These are phyloP conservation scores for Fragum sueziense DNA, from an alignment of 2,888 invertebrate species.

Conservation along the genomic window DNA sequence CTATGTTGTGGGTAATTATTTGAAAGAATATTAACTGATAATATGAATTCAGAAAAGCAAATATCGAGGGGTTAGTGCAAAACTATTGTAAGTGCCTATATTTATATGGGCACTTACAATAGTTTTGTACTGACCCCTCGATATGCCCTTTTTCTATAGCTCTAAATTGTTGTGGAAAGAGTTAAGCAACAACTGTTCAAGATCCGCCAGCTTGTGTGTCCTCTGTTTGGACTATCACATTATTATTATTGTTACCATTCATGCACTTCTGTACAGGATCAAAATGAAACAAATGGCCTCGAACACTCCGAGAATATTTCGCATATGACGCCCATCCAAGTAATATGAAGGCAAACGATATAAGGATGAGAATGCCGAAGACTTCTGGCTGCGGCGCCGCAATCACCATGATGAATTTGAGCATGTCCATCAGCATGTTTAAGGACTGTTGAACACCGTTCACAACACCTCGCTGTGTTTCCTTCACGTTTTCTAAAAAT, in stretches of 20 bases:
- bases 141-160: too few relatives aligned
- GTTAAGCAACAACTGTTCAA: too few relatives aligned
- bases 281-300: conserved; percentile 74
- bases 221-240: background rate
- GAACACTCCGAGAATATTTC: conserved; percentile 66
- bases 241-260: conserved; percentile 9
- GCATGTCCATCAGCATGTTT: conserved; percentile 83
- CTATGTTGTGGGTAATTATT: too few relatives aligned
- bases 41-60: too few relatives aligned
- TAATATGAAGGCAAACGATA: conserved; percentile 81
- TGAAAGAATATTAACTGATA: too few relatives aligned
- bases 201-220: background rate
- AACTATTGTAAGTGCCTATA: too few relatives aligned
- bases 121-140: too few relatives aligned
- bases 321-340: conserved; percentile 76
- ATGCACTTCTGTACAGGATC: background rate
- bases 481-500: conserved; percentile 83
- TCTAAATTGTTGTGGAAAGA: too few relatives aligned
- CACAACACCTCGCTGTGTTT: conserved; percentile 83
- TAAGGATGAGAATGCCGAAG: conserved; percentile 83
- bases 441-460: conserved; percentile 84
- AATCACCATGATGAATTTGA: conserved; percentile 84
- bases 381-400: conserved; percentile 82
- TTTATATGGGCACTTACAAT: too few relatives aligned
- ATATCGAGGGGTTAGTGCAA: too few relatives aligned